Evolutionary conservation across 1,140 invertebrate genomes (phyloP).

Genomic region (Sitodiplosis mosellana): DNA sequence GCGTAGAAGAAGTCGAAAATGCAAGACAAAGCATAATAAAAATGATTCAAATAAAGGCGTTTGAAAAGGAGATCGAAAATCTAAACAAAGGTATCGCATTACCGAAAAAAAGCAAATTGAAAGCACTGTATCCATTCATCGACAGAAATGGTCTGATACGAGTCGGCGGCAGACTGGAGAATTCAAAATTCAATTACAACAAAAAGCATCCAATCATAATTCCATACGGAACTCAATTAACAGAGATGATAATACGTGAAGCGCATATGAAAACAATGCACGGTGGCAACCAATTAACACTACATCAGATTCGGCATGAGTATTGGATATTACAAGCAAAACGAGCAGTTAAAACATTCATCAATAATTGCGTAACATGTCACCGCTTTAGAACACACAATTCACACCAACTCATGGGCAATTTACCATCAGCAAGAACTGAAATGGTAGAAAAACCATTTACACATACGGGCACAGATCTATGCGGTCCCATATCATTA

Average conservation of each 20-base stretch:
- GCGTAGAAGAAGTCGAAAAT: no score
- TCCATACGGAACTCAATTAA: constrained; percentile 5
- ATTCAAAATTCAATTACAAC: constrained; percentile 12
- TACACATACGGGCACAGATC: constrained; percentile 8
- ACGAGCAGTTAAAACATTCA: no score
- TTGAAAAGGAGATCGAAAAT: no score
- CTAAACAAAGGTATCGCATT: no score
- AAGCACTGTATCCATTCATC: constrained; percentile 15
- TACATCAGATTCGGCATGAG: no score
- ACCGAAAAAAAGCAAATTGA: constrained; percentile 4
- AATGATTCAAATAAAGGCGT: no score
- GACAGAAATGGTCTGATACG: constrained; percentile 19
- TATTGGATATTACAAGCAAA: no score
- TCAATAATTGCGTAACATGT: constrained; percentile 13
- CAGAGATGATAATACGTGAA: no score
- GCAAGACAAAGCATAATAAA: no score
- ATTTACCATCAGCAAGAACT: not conserved
- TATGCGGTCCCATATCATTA: not conserved
- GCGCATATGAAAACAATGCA: no score
- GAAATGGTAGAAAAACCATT: constrained; percentile 1
- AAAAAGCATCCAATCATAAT: no score
- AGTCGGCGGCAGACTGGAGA: constrained; percentile 22
- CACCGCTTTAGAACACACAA: not conserved
- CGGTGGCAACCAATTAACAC: no score
- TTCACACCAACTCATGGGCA: constrained; percentile 7